phyloP scores from a whole-genome alignment of 2,113 vertebrate genomes.

The Eidolon helvum region DNA sequence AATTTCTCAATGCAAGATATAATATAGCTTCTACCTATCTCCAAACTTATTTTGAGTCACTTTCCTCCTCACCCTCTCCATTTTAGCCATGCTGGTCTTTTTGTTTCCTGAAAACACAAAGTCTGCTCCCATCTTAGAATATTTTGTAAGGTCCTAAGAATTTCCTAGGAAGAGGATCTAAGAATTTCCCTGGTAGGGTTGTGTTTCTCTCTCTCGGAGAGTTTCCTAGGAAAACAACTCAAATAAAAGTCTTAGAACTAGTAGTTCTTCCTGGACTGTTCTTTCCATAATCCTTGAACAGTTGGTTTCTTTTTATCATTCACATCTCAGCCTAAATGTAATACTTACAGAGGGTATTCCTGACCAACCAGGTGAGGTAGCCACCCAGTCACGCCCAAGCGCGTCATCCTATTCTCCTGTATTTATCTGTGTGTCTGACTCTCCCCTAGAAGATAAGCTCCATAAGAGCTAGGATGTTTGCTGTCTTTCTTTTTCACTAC shows the following conservation, averaged over 20 bases:
- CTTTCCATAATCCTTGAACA: neutral
- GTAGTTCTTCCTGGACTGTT: neutral
- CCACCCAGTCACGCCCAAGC: neutral
- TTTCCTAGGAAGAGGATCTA: neutral
- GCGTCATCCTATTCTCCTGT: neutral
- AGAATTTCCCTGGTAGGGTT: neutral
- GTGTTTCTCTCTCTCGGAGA: neutral
- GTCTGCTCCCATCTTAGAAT: neutral
- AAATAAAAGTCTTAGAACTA: neutral
- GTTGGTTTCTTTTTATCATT: neutral
- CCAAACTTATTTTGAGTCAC: neutral
- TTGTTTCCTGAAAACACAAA: neutral
- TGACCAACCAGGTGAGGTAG: neutral
- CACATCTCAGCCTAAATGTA: neutral
- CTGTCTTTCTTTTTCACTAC: neutral
- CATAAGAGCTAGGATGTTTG: neutral
- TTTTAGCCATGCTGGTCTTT: neutral
- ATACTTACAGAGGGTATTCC: neutral
- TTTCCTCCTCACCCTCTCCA: neutral
- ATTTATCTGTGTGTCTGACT: neutral
- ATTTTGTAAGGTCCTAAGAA: neutral
- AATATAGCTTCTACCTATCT: neutral
- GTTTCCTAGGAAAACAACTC: neutral
- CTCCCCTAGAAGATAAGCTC: neutral
- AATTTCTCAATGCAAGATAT: neutral